Evolutionary conservation across 2,113 vertebrate species (phyloP), one percentile per base, ranked within the genome.

Genomic region (Pangasianodon gigas): DNA sequence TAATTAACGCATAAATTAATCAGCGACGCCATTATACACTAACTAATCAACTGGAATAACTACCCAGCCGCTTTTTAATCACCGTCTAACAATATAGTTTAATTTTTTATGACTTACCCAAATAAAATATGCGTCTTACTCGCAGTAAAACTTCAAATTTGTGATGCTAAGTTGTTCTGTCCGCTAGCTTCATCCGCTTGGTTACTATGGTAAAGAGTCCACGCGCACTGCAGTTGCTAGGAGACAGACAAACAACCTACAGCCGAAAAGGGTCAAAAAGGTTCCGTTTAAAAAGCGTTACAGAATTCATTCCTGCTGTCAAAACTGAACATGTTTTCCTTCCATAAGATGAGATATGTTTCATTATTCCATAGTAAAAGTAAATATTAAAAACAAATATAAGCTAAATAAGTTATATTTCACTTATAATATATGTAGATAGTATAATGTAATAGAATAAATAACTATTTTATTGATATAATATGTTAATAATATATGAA

Each of bases 181-280:
- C 26, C 48, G 41, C 19, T 62, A 21, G 56, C 67, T 4, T 48
- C 26, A 3, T 26, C 87, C 51, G 46, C 77, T 0, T 0, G 3
- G 93, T 94, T 32, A 92, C 93, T 85, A 90, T 92, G 87, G 94
- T 82, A 77, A 91, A 52, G n/a, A 75, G 52, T 13, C 37, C 51
- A 51, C 51, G 75, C 16, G 24, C 41, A 41, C 19, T 77, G 32
- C 13, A 24, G 93, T 93, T 92, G 88, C 91, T 90, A 87, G 37
- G 93, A 91, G 51, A 93, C 91, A 10, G 11, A 13, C 67, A 85
- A 92, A 91, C 92, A 91, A 92, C 91, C 44, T 29, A 32, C 44
- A 74, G 79, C 41, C 24, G 80, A 85, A 54, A 85, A 67, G 90
- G 41, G 87, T 16, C 92, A 93, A 90, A 93, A 89, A 58, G 77